Evolutionary conservation across 1,140 invertebrate genomes (phyloP).

Genomic region (Lethocerus indicus): DNA sequence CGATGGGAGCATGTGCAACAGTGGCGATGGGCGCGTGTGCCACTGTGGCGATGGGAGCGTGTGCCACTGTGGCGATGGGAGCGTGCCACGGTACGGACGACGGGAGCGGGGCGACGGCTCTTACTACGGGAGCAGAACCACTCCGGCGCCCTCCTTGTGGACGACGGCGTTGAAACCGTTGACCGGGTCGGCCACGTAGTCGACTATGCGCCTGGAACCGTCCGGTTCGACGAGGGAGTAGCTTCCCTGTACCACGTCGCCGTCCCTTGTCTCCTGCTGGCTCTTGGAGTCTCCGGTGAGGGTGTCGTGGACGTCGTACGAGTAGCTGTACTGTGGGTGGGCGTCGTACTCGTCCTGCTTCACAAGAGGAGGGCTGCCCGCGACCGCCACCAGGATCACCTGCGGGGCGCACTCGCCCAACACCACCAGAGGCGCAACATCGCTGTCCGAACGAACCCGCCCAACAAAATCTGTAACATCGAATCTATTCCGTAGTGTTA

Average conservation of each 20-base stretch:
- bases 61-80: constrained; percentile 32
- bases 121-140: neutral
- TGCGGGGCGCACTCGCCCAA: too few relatives aligned
- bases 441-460: too few relatives aligned
- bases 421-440: too few relatives aligned
- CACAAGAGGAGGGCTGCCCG: neutral
- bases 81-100: neutral
- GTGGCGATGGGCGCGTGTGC: neutral
- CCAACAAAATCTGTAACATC: too few relatives aligned
- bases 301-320: constrained; percentile 27
- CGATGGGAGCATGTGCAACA: too few relatives aligned
- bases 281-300: constrained; percentile 38
- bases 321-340: too few relatives aligned
- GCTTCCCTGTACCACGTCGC: constrained; percentile 28
- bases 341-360: neutral
- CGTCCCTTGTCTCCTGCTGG: constrained; percentile 36
- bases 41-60: constrained; percentile 2
- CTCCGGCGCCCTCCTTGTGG: constrained; percentile 15
- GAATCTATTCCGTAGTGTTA: too few relatives aligned
- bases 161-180: constrained; percentile 27
- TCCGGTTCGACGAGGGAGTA: constrained; percentile 25
- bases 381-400: too few relatives aligned
- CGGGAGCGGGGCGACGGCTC: neutral
- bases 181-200: constrained; percentile 25
- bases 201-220: constrained; percentile 24